Base-by-base conservation (phyloP, 92 coral and sea anemone species). In the Muricea muricata region DNA sequence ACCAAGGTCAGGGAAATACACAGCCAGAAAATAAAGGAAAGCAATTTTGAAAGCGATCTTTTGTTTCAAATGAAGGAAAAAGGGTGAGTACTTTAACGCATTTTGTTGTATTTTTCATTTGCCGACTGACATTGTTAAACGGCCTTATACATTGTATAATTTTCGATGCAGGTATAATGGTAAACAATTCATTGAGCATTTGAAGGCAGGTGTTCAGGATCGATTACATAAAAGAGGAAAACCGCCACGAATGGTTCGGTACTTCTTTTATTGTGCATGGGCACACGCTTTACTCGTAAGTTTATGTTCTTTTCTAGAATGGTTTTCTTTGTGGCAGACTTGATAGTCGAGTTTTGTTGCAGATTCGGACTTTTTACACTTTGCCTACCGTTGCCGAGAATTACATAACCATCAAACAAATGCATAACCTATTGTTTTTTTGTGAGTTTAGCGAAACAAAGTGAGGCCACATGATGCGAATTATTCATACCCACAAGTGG, bases 211-310 rank as follows among this genome's bases (percentile, higher is more conserved):
- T 48, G 74, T 80, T 24, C 42, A 29, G 41, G 71, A 72, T 39
- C 50, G 90, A 31, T 29, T 32, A 29, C 50, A 45, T 45, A 70
- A 50, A 52, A 23, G 86, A 71, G 90, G 84, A 12, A 87, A 87
- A 32, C 65, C 90, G 18, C 79, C 90, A 2, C 81, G 81, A 3
- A 45, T 46, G 69, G 81, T 79, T 50, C 28, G 90, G 54, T 52
- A 87, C 63, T 87, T 60, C 50, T 80, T 80, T 6, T 87, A 80
- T 74, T 87, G 90, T 70, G 68, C 32, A 24, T 87, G 90, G 90
- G 74, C 87, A 18, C 85, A 87, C 24, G 87, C 90, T 8, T 81
- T 87, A 7, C 45, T 87, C 86, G 90, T 87, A 80, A 69, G 84
- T 56, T 45, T 45, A n/a, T 45, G 14, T 45, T 45, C 14, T 45